These are phyloP conservation scores for Amphiura filiformis DNA, from an alignment of 35 echinoderm and acorn worm genomes.

Conservation along the genomic window DNA sequence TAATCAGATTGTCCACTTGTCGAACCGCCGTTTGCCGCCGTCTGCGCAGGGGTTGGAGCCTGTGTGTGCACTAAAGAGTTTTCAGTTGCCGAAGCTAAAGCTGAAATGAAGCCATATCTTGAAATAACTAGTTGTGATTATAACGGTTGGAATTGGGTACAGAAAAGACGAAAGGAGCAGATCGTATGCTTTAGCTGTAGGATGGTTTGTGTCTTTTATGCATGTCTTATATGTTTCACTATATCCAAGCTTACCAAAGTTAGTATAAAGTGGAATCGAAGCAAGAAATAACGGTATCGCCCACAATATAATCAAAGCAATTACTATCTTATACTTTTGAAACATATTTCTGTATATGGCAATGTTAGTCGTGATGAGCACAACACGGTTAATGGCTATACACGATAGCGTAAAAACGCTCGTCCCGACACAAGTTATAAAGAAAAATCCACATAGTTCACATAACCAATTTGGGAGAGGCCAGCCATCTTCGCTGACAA, in stretches of 20 bases:
- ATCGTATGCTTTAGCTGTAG: constrained; percentile 2
- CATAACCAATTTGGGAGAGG: constrained; percentile 33
- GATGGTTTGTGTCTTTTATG: neutral
- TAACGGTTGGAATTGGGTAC: constrained; percentile 16
- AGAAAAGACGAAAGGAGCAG: constrained; percentile 5
- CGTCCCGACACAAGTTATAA: constrained; percentile 11
- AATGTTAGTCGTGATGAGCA: constrained; percentile 39
- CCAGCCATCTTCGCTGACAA: constrained; percentile 18
- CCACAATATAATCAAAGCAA: constrained; percentile 36
- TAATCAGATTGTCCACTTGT: no score
- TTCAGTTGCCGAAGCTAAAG: neutral
- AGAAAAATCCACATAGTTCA: constrained; percentile 24
- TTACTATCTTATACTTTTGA: constrained; percentile 10
- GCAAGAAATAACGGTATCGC: constrained; percentile 43
- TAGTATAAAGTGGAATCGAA: constrained; percentile 12
- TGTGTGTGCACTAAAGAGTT: neutral
- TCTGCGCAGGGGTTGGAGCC: neutral
- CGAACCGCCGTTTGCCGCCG: no score
- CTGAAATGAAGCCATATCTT: neutral
- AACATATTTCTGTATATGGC: constrained; percentile 23
- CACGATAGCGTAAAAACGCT: constrained; percentile 42
- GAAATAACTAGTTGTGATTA: constrained; percentile 24
- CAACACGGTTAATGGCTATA: constrained; percentile 59
- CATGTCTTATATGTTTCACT: constrained; percentile 39
- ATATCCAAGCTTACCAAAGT: constrained; percentile 48